Evolutionary conservation across 2,888 invertebrate species (phyloP).

Genomic region (Aleiodes testaceus): DNA sequence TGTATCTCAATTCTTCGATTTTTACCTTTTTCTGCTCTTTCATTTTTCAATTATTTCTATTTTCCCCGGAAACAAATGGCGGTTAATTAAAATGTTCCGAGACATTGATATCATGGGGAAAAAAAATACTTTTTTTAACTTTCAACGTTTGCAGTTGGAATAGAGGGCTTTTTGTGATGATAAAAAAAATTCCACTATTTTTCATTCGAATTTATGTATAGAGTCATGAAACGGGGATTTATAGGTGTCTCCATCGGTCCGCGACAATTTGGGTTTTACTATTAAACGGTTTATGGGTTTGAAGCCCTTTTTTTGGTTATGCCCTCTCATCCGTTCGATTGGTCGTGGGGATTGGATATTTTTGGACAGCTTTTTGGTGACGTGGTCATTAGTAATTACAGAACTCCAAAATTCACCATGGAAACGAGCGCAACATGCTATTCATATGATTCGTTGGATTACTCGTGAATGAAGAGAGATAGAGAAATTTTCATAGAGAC

Average conservation of each 20-base stretch:
- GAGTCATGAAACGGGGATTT: conserved; percentile 1
- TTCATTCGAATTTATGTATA: conserved; percentile 9
- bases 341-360: too few species aligned
- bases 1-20: conserved; percentile 19
- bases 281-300: too few species aligned
- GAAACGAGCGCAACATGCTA: too few species aligned
- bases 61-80: conserved; percentile 9
- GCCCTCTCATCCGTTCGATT: too few species aligned
- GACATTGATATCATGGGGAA: neutral
- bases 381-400: too few species aligned
- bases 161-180: neutral
- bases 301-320: too few species aligned
- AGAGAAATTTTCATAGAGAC: too few species aligned
- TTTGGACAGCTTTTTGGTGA: too few species aligned
- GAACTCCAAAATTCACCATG: too few species aligned
- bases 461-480: too few species aligned
- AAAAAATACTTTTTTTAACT: neutral
- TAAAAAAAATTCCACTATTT: neutral
- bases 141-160: neutral
- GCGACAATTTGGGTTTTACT: conserved; percentile 2
- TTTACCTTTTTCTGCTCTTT: neutral
- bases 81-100: conserved; percentile 6
- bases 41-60: neutral
- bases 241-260: neutral
- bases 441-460: too few species aligned